Evolutionary conservation across 2,888 invertebrate genomes (phyloP).

Genomic region (Rhagophthalmus giganteus): DNA sequence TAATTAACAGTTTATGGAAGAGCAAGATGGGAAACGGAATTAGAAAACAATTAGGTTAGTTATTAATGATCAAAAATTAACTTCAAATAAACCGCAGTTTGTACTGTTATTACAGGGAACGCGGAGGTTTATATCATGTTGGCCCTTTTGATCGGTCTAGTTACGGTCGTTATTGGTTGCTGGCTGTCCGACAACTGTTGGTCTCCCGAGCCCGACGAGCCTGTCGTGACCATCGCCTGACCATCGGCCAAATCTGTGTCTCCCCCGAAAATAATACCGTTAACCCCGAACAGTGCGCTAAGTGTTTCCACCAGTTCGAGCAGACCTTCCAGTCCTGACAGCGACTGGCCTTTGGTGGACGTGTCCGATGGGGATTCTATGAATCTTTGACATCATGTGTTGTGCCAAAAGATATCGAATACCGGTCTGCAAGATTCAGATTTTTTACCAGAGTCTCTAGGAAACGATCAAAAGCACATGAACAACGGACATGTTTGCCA

Average conservation of each 20-base stretch:
- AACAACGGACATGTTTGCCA: conserved; percentile 22
- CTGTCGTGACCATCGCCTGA: conserved; percentile 69
- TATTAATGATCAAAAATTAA: background rate
- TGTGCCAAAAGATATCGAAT: conserved; percentile 27
- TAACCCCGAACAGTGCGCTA: conserved; percentile 43
- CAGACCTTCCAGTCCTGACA: conserved; percentile 50
- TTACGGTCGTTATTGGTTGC: conserved; percentile 74
- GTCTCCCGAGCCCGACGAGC: conserved; percentile 72
- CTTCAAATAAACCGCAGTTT: background rate
- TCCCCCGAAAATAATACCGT: conserved; percentile 42
- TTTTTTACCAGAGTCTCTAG: conserved; percentile 1
- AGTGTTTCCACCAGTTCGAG: conserved; percentile 35
- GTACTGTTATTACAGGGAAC: conserved; percentile 60
- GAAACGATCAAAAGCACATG: conserved; percentile 6
- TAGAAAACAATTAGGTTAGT: conserved; percentile 65
- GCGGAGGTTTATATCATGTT: conserved; percentile 76
- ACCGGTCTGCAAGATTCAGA: conserved; percentile 7
- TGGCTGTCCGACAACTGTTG: conserved; percentile 79
- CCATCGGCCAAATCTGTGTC: conserved; percentile 66
- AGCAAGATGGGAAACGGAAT: conserved; percentile 74
- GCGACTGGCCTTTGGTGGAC: conserved; percentile 54
- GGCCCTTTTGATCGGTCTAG: conserved; percentile 71
- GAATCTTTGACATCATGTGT: conserved; percentile 39
- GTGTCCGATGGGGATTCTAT: conserved; percentile 40
- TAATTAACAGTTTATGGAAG: conserved; percentile 73